Percentiles rank a stretch among this genome's conserved stretches.
Evolutionary conservation across 2,888 invertebrate genomes (phyloP).

Genomic region (Hartigia nigra): DNA sequence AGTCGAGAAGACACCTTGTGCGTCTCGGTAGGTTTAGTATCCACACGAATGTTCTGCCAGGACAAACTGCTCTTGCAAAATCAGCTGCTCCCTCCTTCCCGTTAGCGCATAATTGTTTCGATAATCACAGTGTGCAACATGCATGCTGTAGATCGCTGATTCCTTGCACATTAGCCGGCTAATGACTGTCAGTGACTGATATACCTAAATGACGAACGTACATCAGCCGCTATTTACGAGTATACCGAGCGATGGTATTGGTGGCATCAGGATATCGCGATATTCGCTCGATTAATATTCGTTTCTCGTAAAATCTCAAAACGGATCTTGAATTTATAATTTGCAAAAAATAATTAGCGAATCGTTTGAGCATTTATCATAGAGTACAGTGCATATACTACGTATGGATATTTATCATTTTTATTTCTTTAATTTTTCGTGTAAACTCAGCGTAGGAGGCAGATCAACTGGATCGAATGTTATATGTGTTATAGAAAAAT

Average conservation of each 20-base stretch:
- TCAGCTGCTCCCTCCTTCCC: conserved; percentile 8
- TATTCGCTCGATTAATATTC: background rate
- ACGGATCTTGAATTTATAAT: background rate
- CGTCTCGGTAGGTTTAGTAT: background rate
- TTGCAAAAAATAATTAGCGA: background rate
- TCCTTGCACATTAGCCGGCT: background rate
- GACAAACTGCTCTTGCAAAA: conserved; percentile 1
- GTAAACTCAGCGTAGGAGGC: background rate
- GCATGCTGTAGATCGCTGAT: conserved; percentile 3
- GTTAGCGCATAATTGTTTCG: conserved; percentile 9
- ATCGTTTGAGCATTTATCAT: background rate
- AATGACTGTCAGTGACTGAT: background rate
- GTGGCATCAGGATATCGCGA: background rate
- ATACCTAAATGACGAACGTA: background rate
- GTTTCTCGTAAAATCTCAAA: background rate
- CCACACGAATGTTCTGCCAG: background rate
- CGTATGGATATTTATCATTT: background rate
- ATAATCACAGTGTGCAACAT: conserved; percentile 3
- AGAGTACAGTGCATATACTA: background rate
- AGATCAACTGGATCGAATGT: background rate
- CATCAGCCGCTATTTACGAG: background rate
- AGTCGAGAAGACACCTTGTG: background rate
- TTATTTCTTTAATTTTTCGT: background rate
- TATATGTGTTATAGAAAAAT: background rate
- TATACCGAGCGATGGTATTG: background rate